These are phyloP conservation scores for Plectrocnemia conspersa DNA, from an alignment of 1,140 invertebrate species.

Conservation along the genomic window DNA sequence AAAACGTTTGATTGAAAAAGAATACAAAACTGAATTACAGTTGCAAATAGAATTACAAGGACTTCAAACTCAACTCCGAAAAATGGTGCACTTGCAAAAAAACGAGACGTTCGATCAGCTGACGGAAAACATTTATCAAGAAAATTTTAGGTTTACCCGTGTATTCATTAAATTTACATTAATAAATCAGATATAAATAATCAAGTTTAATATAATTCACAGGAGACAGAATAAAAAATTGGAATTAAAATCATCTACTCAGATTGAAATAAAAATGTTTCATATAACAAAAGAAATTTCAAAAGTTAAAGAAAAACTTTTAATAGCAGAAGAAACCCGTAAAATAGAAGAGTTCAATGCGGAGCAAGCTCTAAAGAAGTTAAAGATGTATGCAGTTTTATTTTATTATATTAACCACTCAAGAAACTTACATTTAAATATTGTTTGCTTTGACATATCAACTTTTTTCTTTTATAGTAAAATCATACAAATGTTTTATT, in stretches of 20 bases:
- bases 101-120: not conserved
- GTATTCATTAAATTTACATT: not conserved
- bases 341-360: slow-evolving; percentile 14
- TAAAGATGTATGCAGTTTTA: not conserved
- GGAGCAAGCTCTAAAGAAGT: slow-evolving; percentile 9
- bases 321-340: slow-evolving; percentile 8
- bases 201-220: slow-evolving; percentile 18
- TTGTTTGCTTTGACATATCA: not conserved
- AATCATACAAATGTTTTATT: slow-evolving; percentile 3
- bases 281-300: slow-evolving; percentile 16
- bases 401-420: not conserved
- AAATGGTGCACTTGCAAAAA: not conserved
- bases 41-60: slow-evolving; percentile 10
- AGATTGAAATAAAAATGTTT: slow-evolving; percentile 22
- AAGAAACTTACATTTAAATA: not conserved
- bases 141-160: not conserved
- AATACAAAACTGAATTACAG: not conserved
- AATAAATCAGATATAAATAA: slow-evolving; percentile 1
- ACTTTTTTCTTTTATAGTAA: slow-evolving; percentile 1
- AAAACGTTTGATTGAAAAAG: not conserved
- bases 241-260: not conserved
- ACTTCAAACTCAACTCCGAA: not conserved
- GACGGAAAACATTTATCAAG: not conserved
- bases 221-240: slow-evolving; percentile 17
- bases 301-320: slow-evolving; percentile 7